Evolutionary conservation across 1,140 invertebrate genomes (phyloP).

Genomic region (Drosophila setifemur): DNA sequence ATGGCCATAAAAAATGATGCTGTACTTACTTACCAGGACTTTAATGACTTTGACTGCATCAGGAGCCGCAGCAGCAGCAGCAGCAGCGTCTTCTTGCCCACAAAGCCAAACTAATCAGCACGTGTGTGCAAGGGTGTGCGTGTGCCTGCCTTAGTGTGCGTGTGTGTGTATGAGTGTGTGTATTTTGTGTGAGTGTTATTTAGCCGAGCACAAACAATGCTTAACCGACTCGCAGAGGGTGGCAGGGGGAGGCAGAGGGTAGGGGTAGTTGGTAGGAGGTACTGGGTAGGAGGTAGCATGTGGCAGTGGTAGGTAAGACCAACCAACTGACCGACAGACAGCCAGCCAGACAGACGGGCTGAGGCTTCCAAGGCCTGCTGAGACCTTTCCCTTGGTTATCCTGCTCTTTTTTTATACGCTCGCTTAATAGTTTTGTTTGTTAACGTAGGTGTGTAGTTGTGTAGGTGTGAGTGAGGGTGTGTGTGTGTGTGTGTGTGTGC

Average conservation of each 20-base stretch:
- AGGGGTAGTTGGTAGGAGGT: too few relatives aligned
- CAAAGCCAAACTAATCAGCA: constrained; percentile 74
- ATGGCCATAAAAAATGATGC: constrained; percentile 69
- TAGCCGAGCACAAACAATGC: constrained; percentile 67
- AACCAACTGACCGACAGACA: background rate
- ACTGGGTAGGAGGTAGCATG: too few relatives aligned
- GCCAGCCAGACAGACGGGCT: constrained; percentile 28
- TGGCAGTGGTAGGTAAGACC: too few relatives aligned
- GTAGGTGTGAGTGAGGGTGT: constrained; percentile 12
- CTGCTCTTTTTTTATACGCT: constrained; percentile 76
- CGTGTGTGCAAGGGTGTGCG: constrained; percentile 18
- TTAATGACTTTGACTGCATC: constrained; percentile 73
- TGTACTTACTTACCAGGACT: constrained; percentile 69
- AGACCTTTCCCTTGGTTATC: constrained; percentile 71
- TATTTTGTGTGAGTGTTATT: constrained; percentile 33
- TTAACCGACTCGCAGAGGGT: constrained; percentile 40
- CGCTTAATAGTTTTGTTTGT: constrained; percentile 75
- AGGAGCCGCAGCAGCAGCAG: constrained; percentile 13
- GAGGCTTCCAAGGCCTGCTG: constrained; percentile 25
- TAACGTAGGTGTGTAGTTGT: constrained; percentile 28
- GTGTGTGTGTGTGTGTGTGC: constrained; percentile 11
- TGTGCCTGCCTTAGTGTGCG: constrained; percentile 1
- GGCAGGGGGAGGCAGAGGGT: constrained; percentile 13
- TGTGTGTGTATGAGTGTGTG: constrained; percentile 6
- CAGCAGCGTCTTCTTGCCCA: constrained; percentile 44